Base-by-base conservation (phyloP, 2,113 vertebrate genomes). In the Chinchilla lanigera region DNA sequence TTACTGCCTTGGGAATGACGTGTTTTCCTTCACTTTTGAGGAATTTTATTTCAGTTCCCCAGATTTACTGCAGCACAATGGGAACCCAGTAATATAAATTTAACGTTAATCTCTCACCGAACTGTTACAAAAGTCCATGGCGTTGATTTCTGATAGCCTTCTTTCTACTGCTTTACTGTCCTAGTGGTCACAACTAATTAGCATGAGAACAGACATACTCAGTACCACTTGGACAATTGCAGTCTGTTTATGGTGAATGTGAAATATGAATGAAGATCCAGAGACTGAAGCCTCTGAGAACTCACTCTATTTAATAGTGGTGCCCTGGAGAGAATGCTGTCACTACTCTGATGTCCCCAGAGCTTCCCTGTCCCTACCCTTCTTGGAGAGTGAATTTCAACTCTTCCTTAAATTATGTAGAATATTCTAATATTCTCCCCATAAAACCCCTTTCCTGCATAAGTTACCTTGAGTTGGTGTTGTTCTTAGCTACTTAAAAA, bases 21-120 rank as follows among this genome's bases (percentile, higher is more conserved):
- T 71, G 17, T 67, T 86, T 60, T 56, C 14, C 69, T 90, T 54
- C 35, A 83, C 26, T 38, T 86, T 89, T 92, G 94, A 96, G 69
- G 61, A 82, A 81, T 67, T 50, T 71, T 69, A 6, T 87, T 52
- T 78, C 47, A 92, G 44, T 56, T 90, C 33, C 61, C 13, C 35
- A 67, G 41, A 77, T 33, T 81, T 84, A 33, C 35, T 63, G 22
- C 28, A 86, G 26, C 86, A 47, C 69, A 71, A 56, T 35, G 28
- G 75, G 9, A 22, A 50, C 26, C 33, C n/a, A 20, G 26, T 7
- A 86, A 5, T 41, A 30, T 26, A 61, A 85, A 22, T 16, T 35
- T 92, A 28, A 28, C 10, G 33, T 30, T 58, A 89, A 61, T n/a
- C 38, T 90, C 84, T 75, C 41, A 84, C 41, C 78, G 33, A 93